Conservation (phyloP, 1,140 invertebrate species). For the Latrodectus geometricus region DNA sequence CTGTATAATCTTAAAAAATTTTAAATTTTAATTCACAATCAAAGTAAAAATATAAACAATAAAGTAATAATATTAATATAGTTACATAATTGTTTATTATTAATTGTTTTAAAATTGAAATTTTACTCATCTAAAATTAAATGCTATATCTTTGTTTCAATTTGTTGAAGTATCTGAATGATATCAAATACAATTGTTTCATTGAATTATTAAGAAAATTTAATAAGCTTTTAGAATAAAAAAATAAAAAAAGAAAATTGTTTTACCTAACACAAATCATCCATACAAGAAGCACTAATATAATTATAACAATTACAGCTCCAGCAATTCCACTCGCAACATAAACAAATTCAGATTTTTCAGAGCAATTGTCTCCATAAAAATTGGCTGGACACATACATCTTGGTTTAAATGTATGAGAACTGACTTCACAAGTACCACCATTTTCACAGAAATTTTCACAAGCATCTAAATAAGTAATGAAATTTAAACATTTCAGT, state of each 20-base stretch:
- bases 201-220: too few species aligned
- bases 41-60: too few species aligned
- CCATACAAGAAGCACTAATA: slow-evolving; percentile 92
- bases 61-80: too few species aligned
- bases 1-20: too few species aligned
- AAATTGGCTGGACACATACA: slow-evolving; percentile 92
- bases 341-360: slow-evolving; percentile 94
- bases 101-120: too few species aligned
- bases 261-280: slow-evolving; percentile 92
- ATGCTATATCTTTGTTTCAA: too few species aligned
- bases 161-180: too few species aligned
- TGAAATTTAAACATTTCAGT: not conserved
- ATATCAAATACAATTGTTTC: too few species aligned
- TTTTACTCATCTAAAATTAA: too few species aligned
- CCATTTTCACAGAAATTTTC: slow-evolving; percentile 90
- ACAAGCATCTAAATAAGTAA: slow-evolving; percentile 81
- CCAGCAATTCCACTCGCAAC: slow-evolving; percentile 92
- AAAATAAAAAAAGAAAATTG: not conserved
- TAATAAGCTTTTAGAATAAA: too few species aligned
- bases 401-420: slow-evolving; percentile 73
- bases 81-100: too few species aligned
- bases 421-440: slow-evolving; percentile 84
- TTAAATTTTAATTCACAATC: too few species aligned
- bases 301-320: slow-evolving; percentile 91
- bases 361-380: slow-evolving; percentile 87